These are phyloP conservation scores for Podocnemis expansa DNA, from an alignment of 2,113 vertebrate genomes.

Conservation along the genomic window DNA sequence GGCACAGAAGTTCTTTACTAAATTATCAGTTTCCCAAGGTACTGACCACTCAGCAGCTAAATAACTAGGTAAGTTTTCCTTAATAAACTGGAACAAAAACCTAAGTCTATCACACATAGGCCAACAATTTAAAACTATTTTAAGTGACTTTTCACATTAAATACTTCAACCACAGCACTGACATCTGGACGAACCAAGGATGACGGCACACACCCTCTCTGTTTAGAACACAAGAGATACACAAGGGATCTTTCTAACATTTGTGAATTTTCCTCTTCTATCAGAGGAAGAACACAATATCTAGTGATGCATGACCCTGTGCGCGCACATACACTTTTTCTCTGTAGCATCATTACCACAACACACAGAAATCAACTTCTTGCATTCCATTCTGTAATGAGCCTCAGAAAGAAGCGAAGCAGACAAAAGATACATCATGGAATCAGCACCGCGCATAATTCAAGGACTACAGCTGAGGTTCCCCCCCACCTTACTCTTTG, in stretches of 20 bases:
- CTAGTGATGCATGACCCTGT: neutral
- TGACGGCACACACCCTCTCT: neutral
- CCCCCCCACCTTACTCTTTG: neutral
- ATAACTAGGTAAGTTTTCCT: neutral
- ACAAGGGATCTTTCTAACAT: neutral
- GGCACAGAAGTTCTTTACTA: neutral
- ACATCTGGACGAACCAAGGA: neutral
- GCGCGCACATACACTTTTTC: neutral
- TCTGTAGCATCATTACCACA: neutral
- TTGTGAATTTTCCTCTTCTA: neutral
- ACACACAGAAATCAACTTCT: neutral
- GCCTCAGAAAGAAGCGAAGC: neutral
- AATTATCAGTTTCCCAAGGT: neutral
- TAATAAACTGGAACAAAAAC: neutral
- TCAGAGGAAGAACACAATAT: neutral
- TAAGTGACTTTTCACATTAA: neutral
- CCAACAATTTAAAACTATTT: neutral
- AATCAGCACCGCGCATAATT: conserved; percentile 60
- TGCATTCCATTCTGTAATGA: neutral
- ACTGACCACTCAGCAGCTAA: neutral
- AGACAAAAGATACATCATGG: neutral
- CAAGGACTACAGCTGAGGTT: conserved; percentile 6
- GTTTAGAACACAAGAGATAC: neutral
- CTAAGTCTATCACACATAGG: neutral
- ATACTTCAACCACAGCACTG: neutral